Percentiles rank a stretch among this genome's conserved stretches.
Evolutionary conservation across 1,140 invertebrate genomes (phyloP).

Genomic region (Cydia pomonella): DNA sequence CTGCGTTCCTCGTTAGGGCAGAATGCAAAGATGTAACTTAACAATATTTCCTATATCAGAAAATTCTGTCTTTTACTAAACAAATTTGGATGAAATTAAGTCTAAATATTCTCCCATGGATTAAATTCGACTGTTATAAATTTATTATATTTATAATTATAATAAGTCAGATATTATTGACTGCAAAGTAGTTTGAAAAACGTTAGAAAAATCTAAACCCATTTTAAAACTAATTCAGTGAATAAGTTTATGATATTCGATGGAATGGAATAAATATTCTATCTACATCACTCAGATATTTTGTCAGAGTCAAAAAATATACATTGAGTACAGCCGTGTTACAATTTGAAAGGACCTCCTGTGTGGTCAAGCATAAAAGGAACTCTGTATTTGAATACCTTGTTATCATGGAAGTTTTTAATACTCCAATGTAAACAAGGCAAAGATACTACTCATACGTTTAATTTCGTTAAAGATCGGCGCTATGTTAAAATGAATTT

Average conservation of each 20-base stretch:
- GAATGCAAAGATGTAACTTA: constrained; percentile 5
- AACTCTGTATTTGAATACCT: background rate
- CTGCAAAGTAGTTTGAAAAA: background rate
- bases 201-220: background rate
- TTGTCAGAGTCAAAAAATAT: background rate
- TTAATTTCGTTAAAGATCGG: no score
- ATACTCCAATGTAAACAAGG: background rate
- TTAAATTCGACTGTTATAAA: no score
- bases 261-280: constrained; percentile 8
- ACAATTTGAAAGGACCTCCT: constrained; percentile 1
- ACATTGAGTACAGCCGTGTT: background rate
- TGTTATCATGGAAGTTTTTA: background rate
- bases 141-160: background rate
- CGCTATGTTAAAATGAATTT: no score
- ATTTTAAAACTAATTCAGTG: background rate
- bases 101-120: background rate
- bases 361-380: background rate
- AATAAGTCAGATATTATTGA: background rate
- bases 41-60: background rate
- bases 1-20: background rate
- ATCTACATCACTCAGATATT: background rate
- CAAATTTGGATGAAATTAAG: background rate
- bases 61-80: constrained; percentile 3
- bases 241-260: background rate
- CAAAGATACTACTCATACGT: no score